Evolutionary conservation across 2,113 vertebrate species (phyloP).

Genomic region (Herpailurus yagouaroundi): DNA sequence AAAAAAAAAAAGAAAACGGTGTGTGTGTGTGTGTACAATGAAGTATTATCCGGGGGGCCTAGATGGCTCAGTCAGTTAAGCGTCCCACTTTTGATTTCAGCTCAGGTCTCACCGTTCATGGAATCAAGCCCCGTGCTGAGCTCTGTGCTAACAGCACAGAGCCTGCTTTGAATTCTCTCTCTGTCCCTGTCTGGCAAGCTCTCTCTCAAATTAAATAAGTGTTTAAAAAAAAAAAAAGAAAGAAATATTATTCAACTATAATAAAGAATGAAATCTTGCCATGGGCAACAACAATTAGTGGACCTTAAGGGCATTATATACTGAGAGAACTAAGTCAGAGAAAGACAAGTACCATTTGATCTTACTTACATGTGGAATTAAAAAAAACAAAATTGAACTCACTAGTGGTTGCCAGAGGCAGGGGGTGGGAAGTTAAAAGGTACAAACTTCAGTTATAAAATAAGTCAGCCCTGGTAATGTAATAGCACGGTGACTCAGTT

Average conservation of each 20-base stretch:
- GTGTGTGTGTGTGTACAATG: neutral
- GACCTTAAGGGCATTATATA: neutral
- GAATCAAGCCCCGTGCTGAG: too few relatives aligned
- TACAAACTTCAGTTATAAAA: neutral
- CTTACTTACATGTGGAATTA: neutral
- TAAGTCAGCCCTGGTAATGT: neutral
- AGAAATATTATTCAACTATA: neutral
- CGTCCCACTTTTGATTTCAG: too few relatives aligned
- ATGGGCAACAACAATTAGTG: too few relatives aligned
- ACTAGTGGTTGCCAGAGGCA: neutral
- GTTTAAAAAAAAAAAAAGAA: too few relatives aligned
- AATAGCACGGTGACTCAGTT: neutral
- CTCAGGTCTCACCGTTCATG: too few relatives aligned
- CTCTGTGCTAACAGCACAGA: too few relatives aligned
- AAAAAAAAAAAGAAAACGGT: too few relatives aligned
- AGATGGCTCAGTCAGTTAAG: too few relatives aligned
- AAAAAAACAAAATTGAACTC: neutral
- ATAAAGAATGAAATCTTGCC: neutral
- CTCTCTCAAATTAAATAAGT: too few relatives aligned
- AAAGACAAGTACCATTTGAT: neutral
- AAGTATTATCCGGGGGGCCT: neutral
- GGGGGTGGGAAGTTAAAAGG: neutral
- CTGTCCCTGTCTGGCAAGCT: too few relatives aligned
- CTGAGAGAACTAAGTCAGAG: neutral
- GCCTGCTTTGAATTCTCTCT: too few relatives aligned